Conservation (phyloP, 2,113 vertebrate genomes). For the Columbina picui region DNA sequence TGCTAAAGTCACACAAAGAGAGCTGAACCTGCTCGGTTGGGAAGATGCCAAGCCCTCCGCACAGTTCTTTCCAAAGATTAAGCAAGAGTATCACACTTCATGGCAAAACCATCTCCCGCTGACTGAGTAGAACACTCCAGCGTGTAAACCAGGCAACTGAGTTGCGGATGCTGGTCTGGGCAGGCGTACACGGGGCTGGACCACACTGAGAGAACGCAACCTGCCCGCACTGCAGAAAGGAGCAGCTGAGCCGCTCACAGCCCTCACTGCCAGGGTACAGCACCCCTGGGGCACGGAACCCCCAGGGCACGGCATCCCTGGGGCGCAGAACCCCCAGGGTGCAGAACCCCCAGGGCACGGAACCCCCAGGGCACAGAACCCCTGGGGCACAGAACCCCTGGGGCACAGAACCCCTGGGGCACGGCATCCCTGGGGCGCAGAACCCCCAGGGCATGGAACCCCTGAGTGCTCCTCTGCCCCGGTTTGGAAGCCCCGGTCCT, state of each 20-base stretch:
- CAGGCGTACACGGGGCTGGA: accelerated
- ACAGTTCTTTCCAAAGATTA: background rate
- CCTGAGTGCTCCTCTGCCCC: background rate
- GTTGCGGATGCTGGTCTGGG: background rate
- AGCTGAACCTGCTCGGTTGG: background rate
- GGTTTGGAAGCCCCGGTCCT: background rate
- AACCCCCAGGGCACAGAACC: too few species aligned
- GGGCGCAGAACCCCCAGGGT: too few species aligned
- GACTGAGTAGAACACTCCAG: background rate
- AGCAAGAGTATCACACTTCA: background rate
- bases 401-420: too few species aligned
- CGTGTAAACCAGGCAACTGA: accelerated
- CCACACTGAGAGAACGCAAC: accelerated
- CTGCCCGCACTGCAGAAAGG: accelerated
- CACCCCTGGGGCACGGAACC: too few species aligned
- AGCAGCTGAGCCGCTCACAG: accelerated
- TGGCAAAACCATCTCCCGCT: background rate
- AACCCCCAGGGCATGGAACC: too few species aligned
- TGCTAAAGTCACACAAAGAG: background rate
- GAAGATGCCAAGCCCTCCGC: background rate
- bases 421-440: too few species aligned
- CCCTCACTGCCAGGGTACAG: background rate
- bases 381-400: too few species aligned
- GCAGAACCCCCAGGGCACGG: too few species aligned
- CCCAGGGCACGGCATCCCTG: too few species aligned